These are phyloP conservation scores for Sanderia malayensis DNA, from an alignment of 30 jellyfish, hydroid and myxozoan species.

Conservation along the genomic window DNA sequence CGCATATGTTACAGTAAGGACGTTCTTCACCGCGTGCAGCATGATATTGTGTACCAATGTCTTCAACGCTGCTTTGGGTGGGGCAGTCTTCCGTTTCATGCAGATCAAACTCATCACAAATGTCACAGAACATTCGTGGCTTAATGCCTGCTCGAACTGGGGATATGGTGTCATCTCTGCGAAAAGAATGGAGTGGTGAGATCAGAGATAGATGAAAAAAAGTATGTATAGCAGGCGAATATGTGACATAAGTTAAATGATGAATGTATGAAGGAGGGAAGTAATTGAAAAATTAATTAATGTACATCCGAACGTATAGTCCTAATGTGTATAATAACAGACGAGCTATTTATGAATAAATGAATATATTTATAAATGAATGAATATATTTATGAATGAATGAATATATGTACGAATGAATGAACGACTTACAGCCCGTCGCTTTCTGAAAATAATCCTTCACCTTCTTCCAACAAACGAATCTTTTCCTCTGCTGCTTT, in stretches of 20 bases:
- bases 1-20: constrained; percentile 88
- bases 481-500: constrained; percentile 75
- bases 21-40: constrained; percentile 86
- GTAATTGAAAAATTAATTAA: too few relatives aligned
- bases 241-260: too few relatives aligned
- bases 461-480: constrained; percentile 71
- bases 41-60: constrained; percentile 87
- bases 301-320: too few relatives aligned
- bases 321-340: too few relatives aligned
- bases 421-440: constrained; percentile 28
- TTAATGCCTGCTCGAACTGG: constrained; percentile 70
- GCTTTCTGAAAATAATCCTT: constrained; percentile 21
- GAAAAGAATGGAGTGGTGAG: too few relatives aligned
- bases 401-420: too few relatives aligned
- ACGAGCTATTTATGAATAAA: too few relatives aligned
- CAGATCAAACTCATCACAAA: constrained; percentile 89
- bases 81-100: constrained; percentile 99
- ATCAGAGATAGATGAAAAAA: too few relatives aligned
- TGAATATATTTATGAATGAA: too few relatives aligned
- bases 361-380: too few relatives aligned
- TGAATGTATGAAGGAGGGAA: too few relatives aligned
- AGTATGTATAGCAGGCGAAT: too few relatives aligned
- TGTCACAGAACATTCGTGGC: constrained; percentile 90
- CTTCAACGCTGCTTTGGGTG: constrained; percentile 71
- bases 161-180: constrained; percentile 33